Evolutionary conservation across 2,113 vertebrate species (phyloP), one percentile per base, ranked within the genome.

Genomic region (Ammospiza caudacuta): DNA sequence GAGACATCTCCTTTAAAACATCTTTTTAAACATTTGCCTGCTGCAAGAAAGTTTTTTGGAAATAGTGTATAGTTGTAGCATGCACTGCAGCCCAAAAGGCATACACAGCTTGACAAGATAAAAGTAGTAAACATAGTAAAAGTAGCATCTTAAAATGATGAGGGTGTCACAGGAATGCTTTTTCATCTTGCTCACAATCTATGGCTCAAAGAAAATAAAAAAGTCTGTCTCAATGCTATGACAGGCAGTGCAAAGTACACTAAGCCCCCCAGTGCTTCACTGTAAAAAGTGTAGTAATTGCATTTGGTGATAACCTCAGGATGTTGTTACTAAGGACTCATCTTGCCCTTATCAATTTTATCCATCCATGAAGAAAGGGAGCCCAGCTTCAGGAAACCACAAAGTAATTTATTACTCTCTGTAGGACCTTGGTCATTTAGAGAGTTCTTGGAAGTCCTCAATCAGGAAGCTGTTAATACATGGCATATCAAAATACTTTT

Each of bases 181-280:
- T 72, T 89, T 84, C n/a, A 4, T 73, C 24, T 39, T 85, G 9
- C 37, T 69, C 73, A 8, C 16, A 47, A 18, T 87, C 23, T 41
- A 0, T 64, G 31, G 12, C 47, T 91, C 35, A 69, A 39, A 86
- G 43, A 87, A 83, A 84, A 51, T 1, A 1, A 57, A 68, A 55
- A 54, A 31, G 44, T 62, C 39, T 78, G 9, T 62, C 20, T 73
- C 23, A 9, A 0, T 73, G n/a, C 23, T 3, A 0, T 68, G 46
- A 12, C 22, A 44, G 1, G 39, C 39, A 12, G 39, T 67, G 24
- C 3, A 0, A 61, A 63, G 37, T 79, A 10, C 10, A 37, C 15
- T 11, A 5, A 61, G 6, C 19, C 92, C 28, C 25, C 49, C 14
- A 31, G 3, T 49, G 20, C 44, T 87, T 82, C 29, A 9, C 43